phyloP scores from a whole-genome alignment of 2,888 invertebrate species.

The Branchellion lobata region DNA sequence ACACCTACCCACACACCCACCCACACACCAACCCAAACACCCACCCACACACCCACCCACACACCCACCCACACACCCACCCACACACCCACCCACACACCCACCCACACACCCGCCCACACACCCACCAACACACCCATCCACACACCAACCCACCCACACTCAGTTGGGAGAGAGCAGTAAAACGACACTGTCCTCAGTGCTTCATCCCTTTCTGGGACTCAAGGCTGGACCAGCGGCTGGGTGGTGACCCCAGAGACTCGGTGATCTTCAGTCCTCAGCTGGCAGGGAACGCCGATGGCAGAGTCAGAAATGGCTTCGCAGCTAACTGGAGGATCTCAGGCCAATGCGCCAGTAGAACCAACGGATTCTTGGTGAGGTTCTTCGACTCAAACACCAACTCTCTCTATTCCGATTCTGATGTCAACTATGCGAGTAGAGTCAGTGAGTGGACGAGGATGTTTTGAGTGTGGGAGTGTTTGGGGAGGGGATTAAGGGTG shows the following conservation, averaged over 20 bases:
- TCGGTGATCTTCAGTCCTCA: constrained; percentile 27
- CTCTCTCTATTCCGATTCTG: constrained; percentile 17
- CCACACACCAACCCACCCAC: too few species aligned
- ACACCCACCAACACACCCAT: too few species aligned
- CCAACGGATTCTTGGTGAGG: neutral
- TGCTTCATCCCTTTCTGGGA: constrained; percentile 37
- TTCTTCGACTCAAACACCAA: constrained; percentile 33
- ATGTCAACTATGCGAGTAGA: neutral
- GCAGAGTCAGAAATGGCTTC: neutral
- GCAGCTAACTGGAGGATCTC: constrained; percentile 15
- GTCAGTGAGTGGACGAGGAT: neutral
- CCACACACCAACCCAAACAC: too few species aligned
- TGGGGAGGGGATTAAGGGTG: too few species aligned
- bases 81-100: too few species aligned
- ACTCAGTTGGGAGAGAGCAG: constrained; percentile 25
- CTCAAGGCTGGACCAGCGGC: constrained; percentile 12
- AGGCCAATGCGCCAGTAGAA: neutral
- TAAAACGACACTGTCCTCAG: neutral
- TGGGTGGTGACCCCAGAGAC: constrained; percentile 18
- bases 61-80: too few species aligned
- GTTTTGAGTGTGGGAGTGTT: too few species aligned
- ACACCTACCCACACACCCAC: too few species aligned
- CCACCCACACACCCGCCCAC: too few species aligned
- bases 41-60: too few species aligned
- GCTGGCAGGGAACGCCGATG: constrained; percentile 31